These are phyloP conservation scores for Kuschelorhynchus macadamiae DNA, from an alignment of 2,888 invertebrate species.

Conservation along the genomic window DNA sequence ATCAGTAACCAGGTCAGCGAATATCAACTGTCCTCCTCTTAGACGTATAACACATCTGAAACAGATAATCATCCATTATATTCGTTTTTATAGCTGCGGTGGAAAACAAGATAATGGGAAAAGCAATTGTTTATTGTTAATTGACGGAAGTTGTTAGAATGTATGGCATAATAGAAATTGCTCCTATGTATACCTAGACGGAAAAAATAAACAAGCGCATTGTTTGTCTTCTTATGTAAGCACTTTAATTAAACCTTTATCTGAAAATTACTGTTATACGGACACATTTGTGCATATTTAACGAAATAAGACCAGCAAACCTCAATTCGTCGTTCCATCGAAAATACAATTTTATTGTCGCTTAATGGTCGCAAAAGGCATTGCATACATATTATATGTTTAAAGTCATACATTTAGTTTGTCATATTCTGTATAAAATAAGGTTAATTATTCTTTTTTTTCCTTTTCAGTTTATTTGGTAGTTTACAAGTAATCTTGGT, in stretches of 20 bases:
- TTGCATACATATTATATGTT: too few species aligned
- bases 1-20: too few species aligned
- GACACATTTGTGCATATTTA: constrained; percentile 19
- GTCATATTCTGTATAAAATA: too few species aligned
- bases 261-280: constrained; percentile 20
- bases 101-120: constrained; percentile 35
- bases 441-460: too few species aligned
- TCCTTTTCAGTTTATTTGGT: too few species aligned
- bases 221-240: constrained; percentile 35
- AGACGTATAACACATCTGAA: constrained; percentile 2
- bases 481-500: too few species aligned
- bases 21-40: too few species aligned
- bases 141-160: constrained; percentile 37
- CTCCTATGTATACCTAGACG: constrained; percentile 24
- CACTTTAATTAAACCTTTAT: constrained; percentile 27
- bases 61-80: constrained; percentile 20
- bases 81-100: not conserved
- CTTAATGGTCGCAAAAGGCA: too few species aligned
- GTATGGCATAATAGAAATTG: constrained; percentile 33
- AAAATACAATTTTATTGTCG: not conserved
- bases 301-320: constrained; percentile 2
- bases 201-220: constrained; percentile 32
- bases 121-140: constrained; percentile 43
- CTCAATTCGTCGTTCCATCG: constrained; percentile 1
- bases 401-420: too few species aligned